Conservation (phyloP, 2,888 invertebrate genomes). For the Saturnia pavonia region DNA sequence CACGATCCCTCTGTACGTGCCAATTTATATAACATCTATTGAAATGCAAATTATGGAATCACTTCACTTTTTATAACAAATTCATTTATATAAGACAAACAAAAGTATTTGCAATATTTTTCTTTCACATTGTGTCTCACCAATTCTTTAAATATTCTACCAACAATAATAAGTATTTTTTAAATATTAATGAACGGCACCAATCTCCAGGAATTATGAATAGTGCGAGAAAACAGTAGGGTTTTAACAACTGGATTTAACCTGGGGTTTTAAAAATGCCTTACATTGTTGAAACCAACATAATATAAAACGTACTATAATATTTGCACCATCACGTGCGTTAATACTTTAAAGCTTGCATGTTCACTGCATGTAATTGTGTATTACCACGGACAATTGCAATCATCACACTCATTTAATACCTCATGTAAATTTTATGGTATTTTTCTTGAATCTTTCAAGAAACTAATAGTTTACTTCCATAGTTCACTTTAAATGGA, state of each 20-base stretch:
- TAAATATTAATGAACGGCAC: neutral
- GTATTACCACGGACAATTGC: conserved; percentile 24
- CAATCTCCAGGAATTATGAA: neutral
- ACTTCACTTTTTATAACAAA: neutral
- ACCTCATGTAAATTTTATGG: neutral
- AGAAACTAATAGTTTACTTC: neutral
- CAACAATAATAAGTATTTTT: neutral
- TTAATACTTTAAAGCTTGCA: conserved; percentile 38
- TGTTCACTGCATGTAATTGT: conserved; percentile 51
- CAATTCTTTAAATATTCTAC: neutral
- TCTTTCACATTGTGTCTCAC: neutral
- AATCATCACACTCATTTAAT: neutral
- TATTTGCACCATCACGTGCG: conserved; percentile 36
- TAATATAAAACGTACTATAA: neutral
- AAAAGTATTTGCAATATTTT: neutral
- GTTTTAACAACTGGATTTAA: neutral
- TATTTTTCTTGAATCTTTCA: neutral
- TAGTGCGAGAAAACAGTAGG: neutral
- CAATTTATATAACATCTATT: conserved; percentile 18
- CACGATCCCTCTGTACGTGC: conserved; percentile 31
- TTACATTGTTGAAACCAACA: neutral
- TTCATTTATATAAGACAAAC: neutral
- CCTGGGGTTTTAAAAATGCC: neutral
- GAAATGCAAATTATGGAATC: conserved; percentile 8
- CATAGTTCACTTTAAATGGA: neutral